These are phyloP conservation scores for Melangyna quadrimaculata DNA, from an alignment of 2,888 invertebrate species.

Conservation along the genomic window DNA sequence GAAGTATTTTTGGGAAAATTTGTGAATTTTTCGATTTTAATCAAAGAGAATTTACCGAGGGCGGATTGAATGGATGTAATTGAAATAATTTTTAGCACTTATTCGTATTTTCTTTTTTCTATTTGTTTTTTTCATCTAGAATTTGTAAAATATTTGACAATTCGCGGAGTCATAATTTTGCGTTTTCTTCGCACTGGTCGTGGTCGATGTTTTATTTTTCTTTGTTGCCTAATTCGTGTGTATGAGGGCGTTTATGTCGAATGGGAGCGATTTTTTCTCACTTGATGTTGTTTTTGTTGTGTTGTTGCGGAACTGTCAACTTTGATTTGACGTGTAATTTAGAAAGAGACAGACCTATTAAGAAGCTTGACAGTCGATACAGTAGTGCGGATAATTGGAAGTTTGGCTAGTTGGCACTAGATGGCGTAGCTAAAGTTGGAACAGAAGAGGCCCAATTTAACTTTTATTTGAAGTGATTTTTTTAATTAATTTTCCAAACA, in stretches of 20 bases:
- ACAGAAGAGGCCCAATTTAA: background rate
- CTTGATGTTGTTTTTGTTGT: conserved; percentile 26
- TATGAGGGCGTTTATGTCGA: conserved; percentile 43
- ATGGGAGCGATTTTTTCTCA: conserved; percentile 9
- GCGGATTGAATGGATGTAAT: conserved; percentile 26
- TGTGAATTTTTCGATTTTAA: conserved; percentile 22
- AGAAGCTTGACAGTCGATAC: background rate
- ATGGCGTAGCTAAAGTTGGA: background rate
- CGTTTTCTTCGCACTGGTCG: conserved; percentile 5
- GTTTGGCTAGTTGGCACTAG: background rate
- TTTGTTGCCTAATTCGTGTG: conserved; percentile 28
- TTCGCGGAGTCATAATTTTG: conserved; percentile 66
- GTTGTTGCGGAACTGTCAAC: conserved; percentile 23
- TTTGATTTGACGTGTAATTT: conserved; percentile 36
- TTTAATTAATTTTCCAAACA: too few species aligned
- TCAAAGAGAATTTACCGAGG: conserved; percentile 14
- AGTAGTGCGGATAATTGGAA: background rate
- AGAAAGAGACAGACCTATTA: background rate
- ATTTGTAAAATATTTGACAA: conserved; percentile 62
- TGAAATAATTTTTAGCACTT: conserved; percentile 23
- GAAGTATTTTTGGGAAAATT: conserved; percentile 34
- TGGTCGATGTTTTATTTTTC: conserved; percentile 66
- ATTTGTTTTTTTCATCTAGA: conserved; percentile 40
- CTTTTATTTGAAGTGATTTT: too few species aligned
- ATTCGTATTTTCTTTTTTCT: background rate